Evolutionary conservation across 2,888 invertebrate species (phyloP), one percentile per base, ranked within the genome.

Genomic region (Petrolisthes cinctipes): DNA sequence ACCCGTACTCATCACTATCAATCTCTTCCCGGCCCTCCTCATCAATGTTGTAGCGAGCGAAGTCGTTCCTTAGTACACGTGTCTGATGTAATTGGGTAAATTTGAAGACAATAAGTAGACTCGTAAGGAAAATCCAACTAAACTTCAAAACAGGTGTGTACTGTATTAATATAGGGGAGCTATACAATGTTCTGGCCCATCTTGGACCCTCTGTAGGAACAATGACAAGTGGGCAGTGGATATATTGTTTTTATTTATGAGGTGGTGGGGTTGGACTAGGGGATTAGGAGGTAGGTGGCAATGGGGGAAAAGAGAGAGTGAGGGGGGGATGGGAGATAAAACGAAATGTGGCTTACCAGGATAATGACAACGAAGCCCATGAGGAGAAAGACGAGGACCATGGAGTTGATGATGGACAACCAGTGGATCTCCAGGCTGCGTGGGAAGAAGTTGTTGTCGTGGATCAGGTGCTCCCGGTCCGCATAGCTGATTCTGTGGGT

Each of bases 371-470:
- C 94, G 92, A 94, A 94, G 14, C 93, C 93, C 82, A 94, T 93
- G 14, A 94, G 92, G 11, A 94, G 92, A 90, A 93, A 93, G 4
- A 94, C 93, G 5, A 94, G 92, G 5, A 94, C 93, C 92, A 93
- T 93, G 6, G 94, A 94, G 91, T 94, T 94, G 91, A 94, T 93
- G 89, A 94, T 93, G 57, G 94, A 94, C 90, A 94, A 91, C 94
- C 94, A 94, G 91, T 94, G 94, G 89, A 94, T 93, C 93, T 94
- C 94, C n/a, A 94, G 91, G 53, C 93, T 92, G 90, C 93, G 93
- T 0, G 93, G 93, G 91, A 94, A 93, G 91, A 94, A 94, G 75
- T 92, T 92, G 91, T 92, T 93, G 90, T 92, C 93, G 82, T 92
- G 91, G 4, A 93, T 91, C 82, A 92, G 91, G 88, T 92, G 92